phyloP scores from a whole-genome alignment of 2,113 vertebrate species.

The Phycodurus eques region DNA sequence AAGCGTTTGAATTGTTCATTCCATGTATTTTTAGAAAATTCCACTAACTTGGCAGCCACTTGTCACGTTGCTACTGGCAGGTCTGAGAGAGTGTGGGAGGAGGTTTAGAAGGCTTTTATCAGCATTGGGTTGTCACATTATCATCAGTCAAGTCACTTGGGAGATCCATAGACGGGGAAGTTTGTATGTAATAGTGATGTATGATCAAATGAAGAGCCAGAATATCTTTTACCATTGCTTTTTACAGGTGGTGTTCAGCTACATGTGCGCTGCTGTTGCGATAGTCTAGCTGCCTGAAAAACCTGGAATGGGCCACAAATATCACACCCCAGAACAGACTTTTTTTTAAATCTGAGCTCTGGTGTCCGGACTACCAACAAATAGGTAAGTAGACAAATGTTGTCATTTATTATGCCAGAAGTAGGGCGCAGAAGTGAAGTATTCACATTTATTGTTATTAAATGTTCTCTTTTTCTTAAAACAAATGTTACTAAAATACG shows the following conservation, averaged over 20 bases:
- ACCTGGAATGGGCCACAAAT: slow-evolving; percentile 94
- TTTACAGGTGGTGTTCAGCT: not conserved
- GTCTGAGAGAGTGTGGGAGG: too few relatives aligned
- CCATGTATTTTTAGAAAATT: too few relatives aligned
- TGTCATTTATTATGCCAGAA: not conserved
- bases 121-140: too few relatives aligned
- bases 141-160: not conserved
- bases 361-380: slow-evolving; percentile 79
- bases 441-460: not conserved
- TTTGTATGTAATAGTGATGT: not conserved
- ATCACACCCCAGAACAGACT: slow-evolving; percentile 78
- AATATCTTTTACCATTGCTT: not conserved
- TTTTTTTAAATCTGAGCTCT: slow-evolving; percentile 79
- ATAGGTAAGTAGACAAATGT: slow-evolving; percentile 44
- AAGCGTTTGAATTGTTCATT: too few relatives aligned
- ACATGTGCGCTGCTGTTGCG: not conserved
- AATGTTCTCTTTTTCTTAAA: not conserved
- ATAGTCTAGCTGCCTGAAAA: slow-evolving; percentile 54
- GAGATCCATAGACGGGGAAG: not conserved
- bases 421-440: not conserved
- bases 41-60: too few relatives aligned
- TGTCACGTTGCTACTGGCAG: too few relatives aligned
- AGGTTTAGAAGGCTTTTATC: too few relatives aligned
- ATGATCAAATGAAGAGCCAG: not conserved
- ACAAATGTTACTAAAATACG: not conserved